Percentiles rank a stretch among this genome's conserved stretches.
Evolutionary conservation across 2,113 vertebrate genomes (phyloP).

Genomic region (Pardalotus punctatus): DNA sequence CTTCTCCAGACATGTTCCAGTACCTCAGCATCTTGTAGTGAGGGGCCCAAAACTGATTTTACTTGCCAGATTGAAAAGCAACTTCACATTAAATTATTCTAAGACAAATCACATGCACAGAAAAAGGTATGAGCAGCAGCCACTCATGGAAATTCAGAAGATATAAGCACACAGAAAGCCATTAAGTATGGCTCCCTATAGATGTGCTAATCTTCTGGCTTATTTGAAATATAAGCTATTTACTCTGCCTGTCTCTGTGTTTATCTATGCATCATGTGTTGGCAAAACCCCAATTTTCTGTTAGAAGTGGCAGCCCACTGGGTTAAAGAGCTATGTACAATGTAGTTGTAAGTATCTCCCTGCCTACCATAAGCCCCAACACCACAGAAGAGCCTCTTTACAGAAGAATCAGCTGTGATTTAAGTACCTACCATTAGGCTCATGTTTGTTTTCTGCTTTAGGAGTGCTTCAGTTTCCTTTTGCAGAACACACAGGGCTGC

Average conservation of each 20-base stretch:
- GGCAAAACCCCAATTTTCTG: neutral
- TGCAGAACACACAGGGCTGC: neutral
- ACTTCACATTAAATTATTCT: slow-evolving; percentile 43
- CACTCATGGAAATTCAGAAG: slow-evolving; percentile 2
- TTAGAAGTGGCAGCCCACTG: neutral
- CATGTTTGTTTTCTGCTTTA: neutral
- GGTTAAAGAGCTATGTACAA: neutral
- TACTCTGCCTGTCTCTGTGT: neutral
- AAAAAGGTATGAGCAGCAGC: slow-evolving; percentile 18
- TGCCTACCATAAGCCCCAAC: neutral
- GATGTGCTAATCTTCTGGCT: neutral
- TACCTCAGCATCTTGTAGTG: neutral
- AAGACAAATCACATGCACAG: slow-evolving; percentile 43
- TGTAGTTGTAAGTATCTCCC: neutral
- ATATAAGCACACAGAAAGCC: neutral
- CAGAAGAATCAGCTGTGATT: neutral
- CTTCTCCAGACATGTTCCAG: neutral
- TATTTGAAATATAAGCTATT: neutral
- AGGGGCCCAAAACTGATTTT: neutral
- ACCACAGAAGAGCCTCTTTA: neutral
- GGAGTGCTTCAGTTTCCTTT: neutral
- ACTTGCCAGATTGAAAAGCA: slow-evolving; percentile 67
- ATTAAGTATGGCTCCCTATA: neutral
- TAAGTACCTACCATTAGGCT: neutral
- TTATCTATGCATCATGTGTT: neutral